Evolutionary conservation across 1,140 invertebrate species (phyloP).

Genomic region (Aphidius gifuensis): DNA sequence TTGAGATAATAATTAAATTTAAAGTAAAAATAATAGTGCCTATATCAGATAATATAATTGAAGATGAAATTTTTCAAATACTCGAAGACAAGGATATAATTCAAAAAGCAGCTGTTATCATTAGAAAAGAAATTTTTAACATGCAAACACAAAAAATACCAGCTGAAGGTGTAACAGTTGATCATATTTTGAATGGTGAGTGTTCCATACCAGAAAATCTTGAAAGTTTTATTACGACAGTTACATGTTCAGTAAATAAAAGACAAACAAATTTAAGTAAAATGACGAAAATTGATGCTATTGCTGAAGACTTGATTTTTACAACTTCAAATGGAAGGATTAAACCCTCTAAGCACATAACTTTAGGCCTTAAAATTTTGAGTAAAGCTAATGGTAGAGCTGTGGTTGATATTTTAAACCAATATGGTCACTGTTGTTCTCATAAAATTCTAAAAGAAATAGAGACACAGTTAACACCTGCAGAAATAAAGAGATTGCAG

Average conservation of each 20-base stretch:
- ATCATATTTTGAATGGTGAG: background rate
- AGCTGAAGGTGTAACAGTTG: background rate
- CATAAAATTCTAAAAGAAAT: slow-evolving; percentile 31
- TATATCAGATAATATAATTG: too few species aligned
- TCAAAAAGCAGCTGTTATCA: too few species aligned
- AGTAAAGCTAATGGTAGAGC: slow-evolving; percentile 42
- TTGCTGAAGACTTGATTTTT: background rate
- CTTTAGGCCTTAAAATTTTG: slow-evolving; percentile 36
- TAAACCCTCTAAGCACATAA: slow-evolving; percentile 39
- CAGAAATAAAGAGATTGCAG: background rate
- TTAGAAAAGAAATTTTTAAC: background rate
- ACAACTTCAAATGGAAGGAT: background rate
- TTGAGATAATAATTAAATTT: too few species aligned
- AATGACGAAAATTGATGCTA: background rate
- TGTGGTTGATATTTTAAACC: slow-evolving; percentile 28
- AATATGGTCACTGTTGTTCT: slow-evolving; percentile 34
- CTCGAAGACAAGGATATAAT: too few species aligned
- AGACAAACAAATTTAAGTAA: background rate
- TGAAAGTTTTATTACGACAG: background rate
- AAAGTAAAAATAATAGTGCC: too few species aligned
- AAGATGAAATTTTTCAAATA: too few species aligned
- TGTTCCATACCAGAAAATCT: background rate
- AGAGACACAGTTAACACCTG: slow-evolving; percentile 16
- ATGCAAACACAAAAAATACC: background rate
- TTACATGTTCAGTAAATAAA: background rate